Evolutionary conservation across 2,113 vertebrate genomes (phyloP).

Genomic region (Okapia johnstoni): DNA sequence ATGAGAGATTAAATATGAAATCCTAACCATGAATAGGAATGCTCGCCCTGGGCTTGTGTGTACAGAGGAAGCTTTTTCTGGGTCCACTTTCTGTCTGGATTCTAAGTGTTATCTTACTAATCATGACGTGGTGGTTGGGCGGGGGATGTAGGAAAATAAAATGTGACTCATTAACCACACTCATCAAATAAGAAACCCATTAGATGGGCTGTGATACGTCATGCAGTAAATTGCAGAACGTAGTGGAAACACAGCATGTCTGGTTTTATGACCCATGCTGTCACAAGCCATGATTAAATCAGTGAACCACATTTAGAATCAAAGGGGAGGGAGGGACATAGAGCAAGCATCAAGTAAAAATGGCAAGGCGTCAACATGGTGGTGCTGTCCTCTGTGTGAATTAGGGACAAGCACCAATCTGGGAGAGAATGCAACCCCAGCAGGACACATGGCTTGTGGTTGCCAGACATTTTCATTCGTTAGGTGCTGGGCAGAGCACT

Average conservation of each 20-base stretch:
- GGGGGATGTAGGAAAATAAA: not conserved
- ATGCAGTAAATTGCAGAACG: conserved; percentile 49
- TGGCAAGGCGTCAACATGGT: not conserved
- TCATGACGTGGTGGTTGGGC: not conserved
- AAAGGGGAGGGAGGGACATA: not conserved
- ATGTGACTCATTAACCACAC: conserved; percentile 35
- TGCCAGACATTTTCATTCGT: not conserved
- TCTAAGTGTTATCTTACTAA: conserved; percentile 5
- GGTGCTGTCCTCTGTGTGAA: not conserved
- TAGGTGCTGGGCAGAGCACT: not conserved
- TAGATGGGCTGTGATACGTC: conserved; percentile 29
- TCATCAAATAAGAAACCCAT: conserved; percentile 34
- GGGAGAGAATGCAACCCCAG: not conserved
- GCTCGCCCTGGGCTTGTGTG: not conserved
- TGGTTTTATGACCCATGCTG: conserved; percentile 31
- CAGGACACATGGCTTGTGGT: not conserved
- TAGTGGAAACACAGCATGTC: not conserved
- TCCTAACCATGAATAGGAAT: not conserved
- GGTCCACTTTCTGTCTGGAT: not conserved
- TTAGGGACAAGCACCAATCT: rapidly evolving
- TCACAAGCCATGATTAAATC: not conserved
- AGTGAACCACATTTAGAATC: not conserved
- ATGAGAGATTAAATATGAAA: not conserved
- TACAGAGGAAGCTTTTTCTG: not conserved
- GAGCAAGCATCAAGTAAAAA: not conserved